Evolutionary conservation across 1,140 invertebrate genomes (phyloP).

Genomic region (Calycopis cecrops): DNA sequence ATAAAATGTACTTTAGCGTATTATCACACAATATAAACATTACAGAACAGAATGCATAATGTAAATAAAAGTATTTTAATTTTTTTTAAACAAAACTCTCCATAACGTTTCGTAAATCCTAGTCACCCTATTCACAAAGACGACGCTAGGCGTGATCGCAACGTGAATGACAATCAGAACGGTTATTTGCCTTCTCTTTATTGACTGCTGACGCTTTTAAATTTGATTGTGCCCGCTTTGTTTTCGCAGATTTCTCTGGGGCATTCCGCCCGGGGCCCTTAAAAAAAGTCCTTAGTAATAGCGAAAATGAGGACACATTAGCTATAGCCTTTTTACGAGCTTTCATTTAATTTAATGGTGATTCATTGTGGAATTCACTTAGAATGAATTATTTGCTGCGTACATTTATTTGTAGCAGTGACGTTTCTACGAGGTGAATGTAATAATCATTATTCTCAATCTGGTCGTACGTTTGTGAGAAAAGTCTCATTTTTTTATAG

Average conservation of each 20-base stretch:
- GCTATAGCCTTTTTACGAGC: conserved; percentile 5
- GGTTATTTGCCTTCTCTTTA: conserved; percentile 44
- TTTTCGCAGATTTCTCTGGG: conserved; percentile 27
- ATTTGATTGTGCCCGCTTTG: conserved; percentile 47
- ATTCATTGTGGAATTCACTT: conserved; percentile 6
- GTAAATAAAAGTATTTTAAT: no score
- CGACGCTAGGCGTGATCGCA: conserved; percentile 22
- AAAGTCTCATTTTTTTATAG: no score
- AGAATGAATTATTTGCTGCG: not conserved
- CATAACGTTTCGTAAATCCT: not conserved
- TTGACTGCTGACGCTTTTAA: conserved; percentile 51
- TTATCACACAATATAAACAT: no score
- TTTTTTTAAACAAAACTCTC: no score
- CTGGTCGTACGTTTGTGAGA: no score
- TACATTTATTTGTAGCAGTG: not conserved
- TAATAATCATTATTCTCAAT: no score
- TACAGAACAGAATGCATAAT: no score
- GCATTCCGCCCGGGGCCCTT: conserved; percentile 4
- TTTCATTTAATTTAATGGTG: conserved; percentile 12
- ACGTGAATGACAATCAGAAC: conserved; percentile 47
- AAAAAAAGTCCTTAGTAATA: conserved; percentile 15
- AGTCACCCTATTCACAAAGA: conserved; percentile 17
- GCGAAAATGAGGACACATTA: conserved; percentile 8
- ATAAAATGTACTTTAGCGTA: no score
- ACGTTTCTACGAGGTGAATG: no score